Evolutionary conservation across 1,140 invertebrate genomes (phyloP).

Genomic region (Cydia splendana): DNA sequence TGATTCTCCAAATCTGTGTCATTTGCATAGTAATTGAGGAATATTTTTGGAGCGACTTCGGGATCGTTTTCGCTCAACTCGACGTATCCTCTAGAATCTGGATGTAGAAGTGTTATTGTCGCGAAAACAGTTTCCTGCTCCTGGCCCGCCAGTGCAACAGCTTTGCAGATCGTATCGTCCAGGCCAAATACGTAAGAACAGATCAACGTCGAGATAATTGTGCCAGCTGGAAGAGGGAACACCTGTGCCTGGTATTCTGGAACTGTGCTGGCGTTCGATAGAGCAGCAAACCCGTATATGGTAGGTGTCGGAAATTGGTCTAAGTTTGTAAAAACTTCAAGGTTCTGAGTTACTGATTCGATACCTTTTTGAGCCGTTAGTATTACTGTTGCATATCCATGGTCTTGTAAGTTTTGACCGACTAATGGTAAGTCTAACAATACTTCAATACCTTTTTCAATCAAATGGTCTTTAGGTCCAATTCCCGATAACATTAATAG

Average conservation of each 20-base stretch:
- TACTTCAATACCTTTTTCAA: slow-evolving; percentile 82
- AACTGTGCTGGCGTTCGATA: background rate
- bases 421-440: slow-evolving; percentile 83
- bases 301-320: background rate
- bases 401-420: slow-evolving; percentile 87
- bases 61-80: background rate
- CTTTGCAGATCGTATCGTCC: background rate
- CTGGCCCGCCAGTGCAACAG: background rate
- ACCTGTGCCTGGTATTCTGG: background rate
- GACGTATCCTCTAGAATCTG: background rate
- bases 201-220: background rate
- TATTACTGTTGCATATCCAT: slow-evolving; percentile 84
- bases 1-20: background rate
- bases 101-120: background rate
- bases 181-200: background rate
- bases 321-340: background rate
- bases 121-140: background rate
- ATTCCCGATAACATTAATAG: slow-evolving; percentile 91
- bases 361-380: slow-evolving; percentile 68
- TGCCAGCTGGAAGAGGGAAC: background rate
- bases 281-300: slow-evolving; percentile 12
- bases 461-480: slow-evolving; percentile 86
- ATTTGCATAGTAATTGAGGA: slow-evolving; percentile 2
- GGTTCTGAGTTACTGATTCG: background rate
- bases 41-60: background rate